These are phyloP conservation scores for Corythornis madagascariensis DNA, from an alignment of 2,113 vertebrate genomes.

Conservation along the genomic window DNA sequence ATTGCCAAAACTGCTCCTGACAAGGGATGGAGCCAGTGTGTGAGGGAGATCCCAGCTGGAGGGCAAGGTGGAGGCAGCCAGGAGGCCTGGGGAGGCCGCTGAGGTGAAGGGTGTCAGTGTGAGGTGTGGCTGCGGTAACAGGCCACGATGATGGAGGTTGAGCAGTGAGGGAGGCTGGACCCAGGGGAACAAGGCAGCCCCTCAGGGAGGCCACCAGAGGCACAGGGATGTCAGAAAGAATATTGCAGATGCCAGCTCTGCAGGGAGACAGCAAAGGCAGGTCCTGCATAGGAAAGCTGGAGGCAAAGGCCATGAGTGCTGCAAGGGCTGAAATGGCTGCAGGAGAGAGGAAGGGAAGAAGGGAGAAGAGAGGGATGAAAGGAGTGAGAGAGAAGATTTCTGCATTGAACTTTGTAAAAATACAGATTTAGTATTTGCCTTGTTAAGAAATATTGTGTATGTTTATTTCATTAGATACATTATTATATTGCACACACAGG, in stretches of 20 bases:
- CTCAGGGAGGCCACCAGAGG: neutral
- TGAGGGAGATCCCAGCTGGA: neutral
- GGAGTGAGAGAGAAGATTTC: neutral
- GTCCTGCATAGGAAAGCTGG: neutral
- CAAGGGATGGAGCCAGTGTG: rapidly evolving
- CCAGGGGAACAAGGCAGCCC: neutral
- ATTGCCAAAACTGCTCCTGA: neutral
- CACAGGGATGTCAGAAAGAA: neutral
- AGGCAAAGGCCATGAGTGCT: rapidly evolving
- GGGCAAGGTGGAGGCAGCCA: neutral
- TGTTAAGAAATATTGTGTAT: neutral
- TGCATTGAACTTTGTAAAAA: neutral
- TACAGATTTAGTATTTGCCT: neutral
- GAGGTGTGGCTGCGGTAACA: neutral
- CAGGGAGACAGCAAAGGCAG: neutral
- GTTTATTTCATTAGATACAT: neutral
- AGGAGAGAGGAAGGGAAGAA: neutral
- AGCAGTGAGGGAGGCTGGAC: neutral
- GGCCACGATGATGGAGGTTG: rapidly evolving
- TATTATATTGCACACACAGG: neutral
- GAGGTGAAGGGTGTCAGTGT: neutral
- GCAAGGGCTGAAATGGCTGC: rapidly evolving
- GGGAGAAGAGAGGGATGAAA: neutral
- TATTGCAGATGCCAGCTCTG: rapidly evolving
- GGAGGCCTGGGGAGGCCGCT: neutral